These are phyloP conservation scores for Microcebus griseorufus DNA, from an alignment of 2,113 vertebrate genomes.

Conservation along the genomic window DNA sequence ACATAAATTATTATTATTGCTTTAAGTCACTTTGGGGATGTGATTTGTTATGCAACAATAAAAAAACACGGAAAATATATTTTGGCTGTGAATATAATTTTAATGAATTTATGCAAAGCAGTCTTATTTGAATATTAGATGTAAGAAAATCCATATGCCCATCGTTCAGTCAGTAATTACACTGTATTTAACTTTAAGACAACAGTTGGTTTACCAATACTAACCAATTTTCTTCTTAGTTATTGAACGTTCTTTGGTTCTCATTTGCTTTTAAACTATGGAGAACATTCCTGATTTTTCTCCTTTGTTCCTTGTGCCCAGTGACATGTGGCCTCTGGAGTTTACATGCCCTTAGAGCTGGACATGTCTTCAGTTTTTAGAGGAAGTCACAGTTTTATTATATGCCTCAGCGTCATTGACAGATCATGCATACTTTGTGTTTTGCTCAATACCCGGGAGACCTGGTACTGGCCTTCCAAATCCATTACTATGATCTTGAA, in stretches of 20 bases:
- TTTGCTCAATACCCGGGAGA: constrained; percentile 46
- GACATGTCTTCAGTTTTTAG: not conserved
- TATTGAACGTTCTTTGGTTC: not conserved
- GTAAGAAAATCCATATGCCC: not conserved
- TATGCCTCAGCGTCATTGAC: not conserved
- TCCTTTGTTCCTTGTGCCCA: not conserved
- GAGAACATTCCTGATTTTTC: not conserved
- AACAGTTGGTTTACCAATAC: not conserved
- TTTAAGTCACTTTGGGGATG: not conserved
- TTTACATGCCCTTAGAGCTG: too few relatives aligned
- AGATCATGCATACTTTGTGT: constrained; percentile 7
- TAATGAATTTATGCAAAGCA: not conserved
- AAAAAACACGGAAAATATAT: not conserved
- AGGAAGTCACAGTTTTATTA: not conserved
- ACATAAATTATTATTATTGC: not conserved
- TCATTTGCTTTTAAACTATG: not conserved
- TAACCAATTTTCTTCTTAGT: not conserved
- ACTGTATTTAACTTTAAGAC: not conserved
- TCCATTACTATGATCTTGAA: constrained; percentile 53
- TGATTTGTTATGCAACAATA: not conserved
- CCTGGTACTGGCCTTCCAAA: constrained; percentile 49
- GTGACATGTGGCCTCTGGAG: not conserved
- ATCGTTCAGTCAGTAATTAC: not conserved
- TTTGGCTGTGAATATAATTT: not conserved
- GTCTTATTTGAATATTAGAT: not conserved